Conservation (phyloP, 92 coral and sea anemone genomes). For the Palythoa caribaeorum region DNA sequence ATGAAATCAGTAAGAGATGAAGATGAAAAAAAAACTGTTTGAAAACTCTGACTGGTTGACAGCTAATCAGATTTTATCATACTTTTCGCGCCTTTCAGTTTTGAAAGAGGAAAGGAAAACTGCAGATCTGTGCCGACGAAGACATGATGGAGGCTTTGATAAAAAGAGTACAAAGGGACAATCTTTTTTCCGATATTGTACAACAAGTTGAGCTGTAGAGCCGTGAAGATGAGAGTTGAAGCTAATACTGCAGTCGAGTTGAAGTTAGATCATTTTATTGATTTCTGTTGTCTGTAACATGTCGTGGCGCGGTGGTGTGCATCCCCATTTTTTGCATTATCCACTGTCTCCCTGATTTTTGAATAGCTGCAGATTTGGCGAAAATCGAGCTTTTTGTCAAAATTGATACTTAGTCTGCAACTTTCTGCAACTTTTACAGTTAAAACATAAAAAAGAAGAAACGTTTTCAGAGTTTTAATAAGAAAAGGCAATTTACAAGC, state of each 20-base stretch:
- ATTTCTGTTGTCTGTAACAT: neutral
- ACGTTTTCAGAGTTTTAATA: slow-evolving; percentile 20
- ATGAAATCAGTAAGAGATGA: slow-evolving; percentile 32
- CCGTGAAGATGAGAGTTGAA: slow-evolving; percentile 11
- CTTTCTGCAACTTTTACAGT: slow-evolving; percentile 17
- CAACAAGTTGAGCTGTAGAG: slow-evolving; percentile 29
- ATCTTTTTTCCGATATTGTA: slow-evolving; percentile 23
- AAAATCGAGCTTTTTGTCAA: slow-evolving; percentile 12
- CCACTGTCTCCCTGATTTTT: slow-evolving; percentile 15
- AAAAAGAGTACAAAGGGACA: slow-evolving; percentile 30
- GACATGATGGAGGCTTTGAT: slow-evolving; percentile 20
- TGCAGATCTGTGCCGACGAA: slow-evolving; percentile 21
- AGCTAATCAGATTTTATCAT: slow-evolving; percentile 43
- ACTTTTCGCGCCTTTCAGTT: slow-evolving; percentile 52
- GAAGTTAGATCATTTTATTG: neutral
- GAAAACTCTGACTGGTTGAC: slow-evolving; percentile 55
- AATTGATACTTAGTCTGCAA: neutral
- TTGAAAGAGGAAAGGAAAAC: slow-evolving; percentile 41
- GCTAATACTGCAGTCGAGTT: slow-evolving; percentile 13
- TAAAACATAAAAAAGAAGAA: slow-evolving; percentile 12
- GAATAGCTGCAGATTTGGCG: slow-evolving; percentile 17
- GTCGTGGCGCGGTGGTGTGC: slow-evolving; percentile 9
- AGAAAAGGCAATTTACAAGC: slow-evolving; percentile 5
- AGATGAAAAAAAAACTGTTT: slow-evolving; percentile 31
- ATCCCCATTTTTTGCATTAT: neutral